Evolutionary conservation across 1,140 invertebrate genomes (phyloP), one percentile per base, ranked within the genome.

Genomic region (Chrysoperla carnea): DNA sequence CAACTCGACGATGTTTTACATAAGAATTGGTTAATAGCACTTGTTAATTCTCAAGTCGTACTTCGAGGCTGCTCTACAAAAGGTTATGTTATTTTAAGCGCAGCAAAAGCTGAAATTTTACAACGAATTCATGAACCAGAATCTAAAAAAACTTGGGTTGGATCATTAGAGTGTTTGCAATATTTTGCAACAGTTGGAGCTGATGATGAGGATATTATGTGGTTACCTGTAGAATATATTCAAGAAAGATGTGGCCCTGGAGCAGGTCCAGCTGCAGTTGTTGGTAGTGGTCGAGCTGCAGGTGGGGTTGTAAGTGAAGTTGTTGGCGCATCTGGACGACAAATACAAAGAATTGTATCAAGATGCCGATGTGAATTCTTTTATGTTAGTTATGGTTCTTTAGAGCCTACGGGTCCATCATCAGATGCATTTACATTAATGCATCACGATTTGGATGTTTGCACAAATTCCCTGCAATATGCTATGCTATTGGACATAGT

Each of bases 281-380:
- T 33, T 11, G 31, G 31, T 11, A 33, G 31, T 33, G 31, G 31
- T 11, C 8, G 31, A 33, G 31, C 31, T 2, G 31, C 31, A 33
- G 31, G 31, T 11, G 31, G 31, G 2, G 39, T 44, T 48, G 60
- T 61, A 48, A 1, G 23, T 36, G 17, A 6, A 27, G 3, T 14
- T 4, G 13, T 29, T 4, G 13, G 14, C 5, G 29, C 40, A 29
- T 11, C 31, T 11, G 31, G 31, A 4, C 31, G 31, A 9, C 67
- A 97, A 66, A 63, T 97, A 5, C 93, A 98, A 68, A 69, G 94
- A 37, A 96, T 98, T 47, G 91, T 96, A 9, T 96, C 92, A 0
- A 70, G 93, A 6, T 99, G 95, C 66, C 86, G 84, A 55, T 98
- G 94, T 63, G 92, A 98, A 63, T 94, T 99, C 63, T 95, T 92